Evolutionary conservation across 2,888 invertebrate species (phyloP).

Genomic region (Diploptera punctata): DNA sequence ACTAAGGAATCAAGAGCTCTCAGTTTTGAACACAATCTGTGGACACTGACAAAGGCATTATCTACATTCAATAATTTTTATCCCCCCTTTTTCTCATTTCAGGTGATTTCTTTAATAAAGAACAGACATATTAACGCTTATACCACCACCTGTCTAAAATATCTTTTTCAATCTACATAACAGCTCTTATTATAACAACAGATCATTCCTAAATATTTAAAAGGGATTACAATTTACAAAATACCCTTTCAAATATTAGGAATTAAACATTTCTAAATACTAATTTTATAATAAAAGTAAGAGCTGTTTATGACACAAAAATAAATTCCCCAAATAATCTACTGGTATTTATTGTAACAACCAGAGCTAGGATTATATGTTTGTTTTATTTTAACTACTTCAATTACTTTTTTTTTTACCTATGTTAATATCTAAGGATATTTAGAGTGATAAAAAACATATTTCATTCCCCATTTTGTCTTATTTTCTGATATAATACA

Average conservation of each 20-base stretch:
- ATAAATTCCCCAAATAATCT: background rate
- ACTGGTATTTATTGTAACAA: too few species aligned
- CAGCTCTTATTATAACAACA: constrained; percentile 1
- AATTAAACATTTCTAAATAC: background rate
- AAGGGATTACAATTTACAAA: background rate
- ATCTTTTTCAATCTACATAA: constrained; percentile 18
- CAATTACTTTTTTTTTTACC: too few species aligned
- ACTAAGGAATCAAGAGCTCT: background rate
- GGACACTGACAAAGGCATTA: constrained; percentile 15
- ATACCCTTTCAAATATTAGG: background rate
- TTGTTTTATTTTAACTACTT: too few species aligned
- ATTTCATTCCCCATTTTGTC: too few species aligned
- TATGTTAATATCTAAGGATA: too few species aligned
- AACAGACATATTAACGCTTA: constrained; percentile 11
- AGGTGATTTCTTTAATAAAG: background rate
- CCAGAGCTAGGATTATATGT: too few species aligned
- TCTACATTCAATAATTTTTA: background rate
- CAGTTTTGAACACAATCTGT: constrained; percentile 24
- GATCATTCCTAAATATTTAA: background rate
- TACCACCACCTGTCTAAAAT: constrained; percentile 19
- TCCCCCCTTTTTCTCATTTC: background rate
- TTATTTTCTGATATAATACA: too few species aligned
- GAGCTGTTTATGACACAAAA: background rate
- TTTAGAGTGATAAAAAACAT: too few species aligned
- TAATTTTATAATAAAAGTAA: background rate